A percentile compares a stretch with the other conserved stretches of the same genome.
These are phyloP conservation scores for Anoncus sp. DNA, from an alignment of 2,888 invertebrate species.

Conservation along the genomic window DNA sequence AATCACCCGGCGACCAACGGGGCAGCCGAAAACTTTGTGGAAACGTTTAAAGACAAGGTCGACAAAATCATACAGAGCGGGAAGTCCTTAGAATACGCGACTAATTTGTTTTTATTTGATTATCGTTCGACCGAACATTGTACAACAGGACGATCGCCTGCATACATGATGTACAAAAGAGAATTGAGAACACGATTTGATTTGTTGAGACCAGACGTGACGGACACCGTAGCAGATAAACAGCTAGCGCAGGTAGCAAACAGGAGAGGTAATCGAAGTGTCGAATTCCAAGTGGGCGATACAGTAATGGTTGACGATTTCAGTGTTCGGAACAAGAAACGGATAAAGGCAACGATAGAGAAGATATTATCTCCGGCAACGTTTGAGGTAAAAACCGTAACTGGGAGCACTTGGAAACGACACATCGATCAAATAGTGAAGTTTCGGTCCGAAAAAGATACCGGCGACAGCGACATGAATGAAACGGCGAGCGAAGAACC, in stretches of 20 bases:
- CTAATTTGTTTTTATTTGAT: constrained; percentile 52
- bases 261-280: constrained; percentile 34
- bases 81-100: constrained; percentile 36
- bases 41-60: constrained; percentile 61
- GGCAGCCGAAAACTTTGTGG: constrained; percentile 64
- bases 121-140: constrained; percentile 55
- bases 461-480: too few relatives aligned
- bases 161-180: constrained; percentile 52
- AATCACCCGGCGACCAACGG: constrained; percentile 64
- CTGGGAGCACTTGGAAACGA: constrained; percentile 46
- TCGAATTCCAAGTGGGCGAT: constrained; percentile 47
- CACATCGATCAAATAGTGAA: constrained; percentile 50
- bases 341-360: constrained; percentile 30
- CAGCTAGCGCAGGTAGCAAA: constrained; percentile 7
- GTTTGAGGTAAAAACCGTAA: constrained; percentile 31
- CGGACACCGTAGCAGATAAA: constrained; percentile 8
- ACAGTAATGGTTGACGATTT: constrained; percentile 49
- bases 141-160: constrained; percentile 55
- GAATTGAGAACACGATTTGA: constrained; percentile 48
- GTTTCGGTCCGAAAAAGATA: too few relatives aligned
- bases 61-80: constrained; percentile 47
- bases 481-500: too few relatives aligned
- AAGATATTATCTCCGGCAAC: constrained; percentile 49
- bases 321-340: constrained; percentile 42
- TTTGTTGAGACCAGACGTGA: constrained; percentile 42